Evolutionary conservation across 35 echinoderm and acorn worm species (phyloP).

Genomic region (Apostichopus californicus): DNA sequence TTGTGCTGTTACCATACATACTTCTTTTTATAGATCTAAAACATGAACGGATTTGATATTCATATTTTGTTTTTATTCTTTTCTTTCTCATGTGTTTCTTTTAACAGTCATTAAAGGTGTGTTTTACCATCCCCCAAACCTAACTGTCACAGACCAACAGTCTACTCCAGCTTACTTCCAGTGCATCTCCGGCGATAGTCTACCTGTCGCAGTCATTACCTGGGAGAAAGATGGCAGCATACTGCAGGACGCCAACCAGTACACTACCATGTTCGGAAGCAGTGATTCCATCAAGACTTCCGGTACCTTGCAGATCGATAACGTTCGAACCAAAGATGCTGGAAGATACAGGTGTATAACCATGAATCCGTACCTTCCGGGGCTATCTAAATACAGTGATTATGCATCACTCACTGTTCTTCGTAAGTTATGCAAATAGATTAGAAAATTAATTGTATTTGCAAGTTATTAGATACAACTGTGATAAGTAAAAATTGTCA

Average conservation of each 20-base stretch:
- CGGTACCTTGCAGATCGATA: slow-evolving; percentile 89
- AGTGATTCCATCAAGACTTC: slow-evolving; percentile 76
- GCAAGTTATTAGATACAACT: too few species aligned
- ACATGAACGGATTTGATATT: too few species aligned
- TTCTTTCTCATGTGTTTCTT: not conserved
- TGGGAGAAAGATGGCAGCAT: slow-evolving; percentile 91
- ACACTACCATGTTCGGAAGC: slow-evolving; percentile 69
- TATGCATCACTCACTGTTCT: slow-evolving; percentile 66
- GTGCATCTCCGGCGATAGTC: slow-evolving; percentile 89
- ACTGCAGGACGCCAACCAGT: slow-evolving; percentile 46
- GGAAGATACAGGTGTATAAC: slow-evolving; percentile 83
- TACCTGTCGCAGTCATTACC: slow-evolving; percentile 63
- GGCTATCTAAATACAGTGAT: slow-evolving; percentile 59
- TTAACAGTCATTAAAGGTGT: slow-evolving; percentile 74
- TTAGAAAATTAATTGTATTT: too few species aligned
- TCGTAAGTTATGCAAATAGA: not conserved
- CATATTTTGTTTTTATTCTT: too few species aligned
- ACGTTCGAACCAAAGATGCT: slow-evolving; percentile 55
- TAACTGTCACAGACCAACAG: slow-evolving; percentile 75
- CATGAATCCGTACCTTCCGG: slow-evolving; percentile 69
- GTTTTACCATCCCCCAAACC: slow-evolving; percentile 60
- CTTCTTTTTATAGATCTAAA: too few species aligned
- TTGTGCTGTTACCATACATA: too few species aligned
- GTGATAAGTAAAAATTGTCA: too few species aligned
- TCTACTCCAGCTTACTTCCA: slow-evolving; percentile 86